Percentiles rank a stretch among this genome's conserved stretches.
Conservation (phyloP, 2,113 vertebrate species). For the Oryzias javanicus region DNA sequence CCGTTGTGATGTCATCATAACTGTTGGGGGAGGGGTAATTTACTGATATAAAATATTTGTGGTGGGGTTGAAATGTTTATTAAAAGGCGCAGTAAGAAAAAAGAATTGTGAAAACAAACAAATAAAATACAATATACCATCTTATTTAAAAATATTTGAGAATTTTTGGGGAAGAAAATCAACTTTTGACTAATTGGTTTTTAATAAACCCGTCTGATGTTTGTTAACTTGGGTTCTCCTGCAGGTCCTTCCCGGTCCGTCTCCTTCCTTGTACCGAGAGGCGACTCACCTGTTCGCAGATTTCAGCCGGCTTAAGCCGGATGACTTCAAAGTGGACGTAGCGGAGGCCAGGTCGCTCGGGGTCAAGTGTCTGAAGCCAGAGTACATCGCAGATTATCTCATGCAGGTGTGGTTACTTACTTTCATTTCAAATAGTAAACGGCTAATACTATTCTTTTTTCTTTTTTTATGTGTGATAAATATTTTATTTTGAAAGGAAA, state of each 20-base stretch:
- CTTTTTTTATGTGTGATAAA: neutral
- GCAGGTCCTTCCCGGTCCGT: constrained; percentile 86
- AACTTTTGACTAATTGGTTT: too few relatives aligned
- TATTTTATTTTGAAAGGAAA: neutral
- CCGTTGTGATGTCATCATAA: too few relatives aligned
- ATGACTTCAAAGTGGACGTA: constrained; percentile 79
- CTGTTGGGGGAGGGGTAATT: too few relatives aligned
- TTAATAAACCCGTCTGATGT: too few relatives aligned
- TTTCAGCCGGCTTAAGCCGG: constrained; percentile 86
- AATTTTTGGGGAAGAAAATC: too few relatives aligned
- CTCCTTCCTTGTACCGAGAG: constrained; percentile 81
- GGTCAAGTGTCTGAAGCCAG: constrained; percentile 88
- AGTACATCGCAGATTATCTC: constrained; percentile 97
- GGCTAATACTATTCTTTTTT: too few relatives aligned
- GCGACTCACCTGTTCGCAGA: constrained; percentile 92
- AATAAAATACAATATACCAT: too few relatives aligned
- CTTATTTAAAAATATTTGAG: too few relatives aligned
- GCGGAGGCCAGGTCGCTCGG: constrained; percentile 81
- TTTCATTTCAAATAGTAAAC: neutral
- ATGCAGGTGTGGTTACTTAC: constrained; percentile 80
- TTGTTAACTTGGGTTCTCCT: neutral
- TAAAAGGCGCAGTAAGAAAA: too few relatives aligned
- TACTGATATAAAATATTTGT: too few relatives aligned
- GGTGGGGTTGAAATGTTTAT: too few relatives aligned
- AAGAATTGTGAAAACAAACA: too few relatives aligned